These are phyloP conservation scores for Malurus splendens DNA, from an alignment of 2,797 vertebrate species.

Conservation along the genomic window DNA sequence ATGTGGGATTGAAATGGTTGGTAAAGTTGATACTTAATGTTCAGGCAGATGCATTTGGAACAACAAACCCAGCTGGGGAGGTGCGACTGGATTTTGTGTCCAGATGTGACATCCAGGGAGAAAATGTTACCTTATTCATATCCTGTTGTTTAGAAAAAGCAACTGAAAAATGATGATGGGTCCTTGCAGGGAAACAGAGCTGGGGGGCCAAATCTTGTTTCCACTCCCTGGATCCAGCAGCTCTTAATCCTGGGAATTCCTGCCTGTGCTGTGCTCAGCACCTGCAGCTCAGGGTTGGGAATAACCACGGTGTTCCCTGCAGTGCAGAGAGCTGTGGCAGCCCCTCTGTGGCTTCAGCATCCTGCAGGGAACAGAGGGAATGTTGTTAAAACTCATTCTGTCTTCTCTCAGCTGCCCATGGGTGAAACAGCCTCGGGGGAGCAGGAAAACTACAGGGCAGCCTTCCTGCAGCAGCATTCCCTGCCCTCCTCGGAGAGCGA, in stretches of 20 bases:
- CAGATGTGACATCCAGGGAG: background rate
- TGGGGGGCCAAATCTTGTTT: background rate
- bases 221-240: background rate
- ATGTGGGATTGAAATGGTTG: background rate
- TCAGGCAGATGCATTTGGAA: background rate
- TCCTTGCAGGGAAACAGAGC: background rate
- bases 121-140: accelerated
- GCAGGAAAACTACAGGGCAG: constrained; percentile 55
- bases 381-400: accelerated
- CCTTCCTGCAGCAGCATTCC: constrained; percentile 72
- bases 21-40: accelerated
- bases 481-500: constrained; percentile 71
- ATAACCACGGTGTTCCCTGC: accelerated
- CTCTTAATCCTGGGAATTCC: background rate
- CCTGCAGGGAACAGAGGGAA: background rate
- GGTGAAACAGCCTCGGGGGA: background rate
- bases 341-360: background rate
- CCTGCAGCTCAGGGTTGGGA: background rate
- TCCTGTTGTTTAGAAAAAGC: background rate
- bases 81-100: background rate
- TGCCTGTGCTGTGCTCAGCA: background rate
- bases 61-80: background rate
- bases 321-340: background rate
- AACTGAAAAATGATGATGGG: background rate
- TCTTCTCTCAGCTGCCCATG: constrained; percentile 42